phyloP scores from a whole-genome alignment of 2,797 vertebrate species.

The Epinephelus malabaricus region DNA sequence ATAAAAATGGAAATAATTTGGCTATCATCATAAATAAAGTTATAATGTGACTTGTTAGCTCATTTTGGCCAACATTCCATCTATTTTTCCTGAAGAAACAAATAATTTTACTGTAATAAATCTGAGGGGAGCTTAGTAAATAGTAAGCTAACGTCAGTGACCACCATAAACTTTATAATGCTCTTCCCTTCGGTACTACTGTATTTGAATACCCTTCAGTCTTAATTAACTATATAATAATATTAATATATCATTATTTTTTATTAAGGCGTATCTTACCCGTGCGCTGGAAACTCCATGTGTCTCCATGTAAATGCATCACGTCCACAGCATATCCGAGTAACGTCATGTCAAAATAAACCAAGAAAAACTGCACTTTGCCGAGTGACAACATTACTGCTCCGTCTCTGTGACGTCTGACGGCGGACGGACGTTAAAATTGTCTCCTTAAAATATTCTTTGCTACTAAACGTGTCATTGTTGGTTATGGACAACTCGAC shows the following conservation, averaged over 20 bases:
- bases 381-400: constrained; percentile 13
- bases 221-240: no score
- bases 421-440: not conserved
- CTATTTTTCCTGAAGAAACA: not conserved
- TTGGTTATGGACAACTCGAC: no score
- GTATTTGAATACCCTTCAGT: not conserved
- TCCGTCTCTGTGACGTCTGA: no score
- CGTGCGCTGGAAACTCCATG: constrained; percentile 47
- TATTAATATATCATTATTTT: no score
- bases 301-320: constrained; percentile 47
- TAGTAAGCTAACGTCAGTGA: not conserved
- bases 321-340: constrained; percentile 34
- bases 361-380: constrained; percentile 35
- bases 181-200: no score
- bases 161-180: no score
- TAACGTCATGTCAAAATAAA: constrained; percentile 21
- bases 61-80: no score
- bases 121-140: not conserved
- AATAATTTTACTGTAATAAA: not conserved
- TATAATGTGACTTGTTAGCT: not conserved
- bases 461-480: not conserved
- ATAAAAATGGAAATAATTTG: not conserved
- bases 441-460: not conserved
- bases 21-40: not conserved
- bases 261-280: constrained; percentile 55